Evolutionary conservation across 2,797 vertebrate genomes (phyloP), one percentile per base, ranked within the genome.

Genomic region (Micromesistius poutassou): DNA sequence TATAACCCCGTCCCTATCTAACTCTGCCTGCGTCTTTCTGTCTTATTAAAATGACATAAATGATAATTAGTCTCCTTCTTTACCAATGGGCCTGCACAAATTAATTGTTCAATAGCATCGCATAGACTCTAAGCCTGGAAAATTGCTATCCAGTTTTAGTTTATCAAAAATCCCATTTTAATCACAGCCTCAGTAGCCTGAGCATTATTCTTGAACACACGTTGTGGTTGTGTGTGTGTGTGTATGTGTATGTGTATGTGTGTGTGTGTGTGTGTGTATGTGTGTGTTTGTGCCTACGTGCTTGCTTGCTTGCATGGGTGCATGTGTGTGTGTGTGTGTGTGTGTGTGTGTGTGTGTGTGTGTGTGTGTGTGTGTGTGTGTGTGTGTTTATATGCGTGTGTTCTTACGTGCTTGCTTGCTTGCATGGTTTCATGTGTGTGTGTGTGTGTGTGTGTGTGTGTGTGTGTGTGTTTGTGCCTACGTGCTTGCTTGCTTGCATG

Each of bases 101-200:
- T 36, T 16, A 71, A 71, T 71, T 30, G 68, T 31, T 71, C 28
- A 72, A 72, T 72, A 31, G 71, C 71, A 35, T 72, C 71, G n/a
- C 33, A 72, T 35, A 31, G 19, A 72, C 31, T n/a, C 19, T 72
- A 36, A 72, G 71, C 71, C 31, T 72, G 19, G 71, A 13, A 72
- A 72, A 72, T 72, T 72, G 71, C 71, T 72, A 36, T 36, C 36
- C 33, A 72, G 71, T 31, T 71, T 71, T 30, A 71, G 68, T 28
- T 72, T 33, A n/a, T 72, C 5, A 71, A 72, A 36, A 72, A 72
- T 72, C 71, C 71, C 9, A 31, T 36, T 72, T 36, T 72, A 72
- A 72, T 72, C 14, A 72, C 71, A 36, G 71, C 6, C 71, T 72
- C 71, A 72, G 30, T 36, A 72, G 71, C 33, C 30, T 72, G 22